phyloP scores from a whole-genome alignment of 2,888 invertebrate genomes.

The Lycocerus yunnanus region DNA sequence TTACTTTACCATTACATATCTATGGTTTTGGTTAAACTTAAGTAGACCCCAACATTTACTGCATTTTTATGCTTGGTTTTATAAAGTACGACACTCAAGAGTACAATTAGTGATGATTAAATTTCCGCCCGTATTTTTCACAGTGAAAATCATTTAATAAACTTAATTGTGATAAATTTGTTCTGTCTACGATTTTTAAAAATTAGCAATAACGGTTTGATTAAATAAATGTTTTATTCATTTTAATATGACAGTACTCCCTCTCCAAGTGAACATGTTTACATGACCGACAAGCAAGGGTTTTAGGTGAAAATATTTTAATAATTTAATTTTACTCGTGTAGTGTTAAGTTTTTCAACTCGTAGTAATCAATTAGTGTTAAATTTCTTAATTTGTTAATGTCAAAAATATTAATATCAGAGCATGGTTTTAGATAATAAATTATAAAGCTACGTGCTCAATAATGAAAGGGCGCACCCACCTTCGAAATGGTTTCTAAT shows the following conservation, averaged over 20 bases:
- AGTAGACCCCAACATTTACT: slow-evolving; percentile 27
- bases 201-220: slow-evolving; percentile 5
- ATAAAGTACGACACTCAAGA: slow-evolving; percentile 32
- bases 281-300: slow-evolving; percentile 20
- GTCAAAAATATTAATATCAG: slow-evolving; percentile 38
- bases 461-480: slow-evolving; percentile 45
- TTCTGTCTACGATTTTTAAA: slow-evolving; percentile 28
- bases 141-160: slow-evolving; percentile 38
- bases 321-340: neutral
- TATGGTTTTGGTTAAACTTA: slow-evolving; percentile 26
- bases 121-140: slow-evolving; percentile 37
- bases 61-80: slow-evolving; percentile 29
- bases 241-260: neutral
- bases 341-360: slow-evolving; percentile 17
- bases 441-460: slow-evolving; percentile 43
- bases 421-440: slow-evolving; percentile 39
- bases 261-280: neutral
- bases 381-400: slow-evolving; percentile 41
- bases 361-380: slow-evolving; percentile 37
- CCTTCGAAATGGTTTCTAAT: slow-evolving; percentile 41
- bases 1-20: slow-evolving; percentile 1
- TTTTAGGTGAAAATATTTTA: neutral
- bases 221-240: neutral
- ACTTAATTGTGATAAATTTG: slow-evolving; percentile 39
- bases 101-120: slow-evolving; percentile 40